Evolutionary conservation across 1,140 invertebrate species (phyloP), one percentile per base, ranked within the genome.

Genomic region (Penaeus chinensis): DNA sequence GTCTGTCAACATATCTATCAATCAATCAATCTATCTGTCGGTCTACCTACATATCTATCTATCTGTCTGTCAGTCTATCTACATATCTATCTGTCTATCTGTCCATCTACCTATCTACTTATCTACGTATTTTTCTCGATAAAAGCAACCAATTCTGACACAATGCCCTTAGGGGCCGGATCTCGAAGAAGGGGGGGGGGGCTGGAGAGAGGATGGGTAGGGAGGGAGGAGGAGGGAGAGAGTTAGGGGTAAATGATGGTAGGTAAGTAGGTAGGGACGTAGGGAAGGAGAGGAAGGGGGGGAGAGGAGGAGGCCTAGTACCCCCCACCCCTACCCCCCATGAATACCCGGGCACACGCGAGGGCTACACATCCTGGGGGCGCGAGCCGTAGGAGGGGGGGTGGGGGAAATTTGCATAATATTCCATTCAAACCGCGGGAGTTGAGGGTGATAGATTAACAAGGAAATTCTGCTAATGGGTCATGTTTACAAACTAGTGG

Each of bases 401-500:
- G 54, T 24, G 60, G 1, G 7, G 77, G 63, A 65, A 27, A 85
- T 85, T 85, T 69, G 71, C 84, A 85, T 85, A 85, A 85, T 85
- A 85, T 80, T 85, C 77, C 84, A 85, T 85, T 80, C 84, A 85
- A 69, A 85, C 77, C 47, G 32, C 47, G 27, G 84, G 74, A 62
- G 61, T 19, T 32, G 22, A n/a, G 32, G 74, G 74, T 78, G 84
- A 85, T 85, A 85, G 84, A 85, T 85, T 78, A 85, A 85, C 84
- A 85, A 47, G 84, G 37, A 79, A 80, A 85, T 80, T 85, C 54
- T 42, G 60, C 84, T 85, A 85, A 85, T 85, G 69, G 84, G 62
- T 60, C 76, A n/a, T 85, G 84, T 85, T 79, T 85, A 80, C 84
- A 85, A 85, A 85, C 62, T 85, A 61, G 37, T 22, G 54, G 27